Evolutionary conservation across 2,888 invertebrate genomes (phyloP), one percentile per base, ranked within the genome.

Genomic region (Apocheima hispidaria): DNA sequence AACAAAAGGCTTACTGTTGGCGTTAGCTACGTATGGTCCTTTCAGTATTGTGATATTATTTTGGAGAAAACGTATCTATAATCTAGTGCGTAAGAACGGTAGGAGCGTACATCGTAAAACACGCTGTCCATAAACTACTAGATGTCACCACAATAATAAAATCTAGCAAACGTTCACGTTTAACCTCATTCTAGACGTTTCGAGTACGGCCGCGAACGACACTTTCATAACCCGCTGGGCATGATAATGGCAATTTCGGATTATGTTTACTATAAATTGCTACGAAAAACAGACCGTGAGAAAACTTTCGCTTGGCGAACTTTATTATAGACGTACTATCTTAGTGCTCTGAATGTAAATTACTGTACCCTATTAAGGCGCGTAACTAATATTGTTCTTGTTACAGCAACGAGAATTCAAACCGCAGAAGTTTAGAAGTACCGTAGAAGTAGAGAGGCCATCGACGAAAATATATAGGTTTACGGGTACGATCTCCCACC

Each of bases 391-490:
- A 14, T 16, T 10, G 26, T 51, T 55, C 3, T 51, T 52, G 56
- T 90, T 88, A 63, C 88, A 96, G 94, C 96, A 95, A 91, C 88
- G 93, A 74, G 93, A 94, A 62, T 98, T 97, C 86, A 95, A 95
- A 74, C 96, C 98, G 48, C 94, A 95, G 72, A 96, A 96, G 86
- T 98, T 98, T 85, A 94, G 94, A 66, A 97, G 97, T 81, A 94
- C 95, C 46, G 95, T 99, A 56, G 98, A 98, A 92, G 98, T 98
- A 73, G 99, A 99, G 88, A 95, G 96, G 56, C 99, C 99, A 10
- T 98, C 98, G 74, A 98, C 98, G 63, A 98, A 98, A 92, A 97
- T 99, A 83, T 98, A 99, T 88, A 95, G 98, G 79, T 99, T 99
- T 87, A 96, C 97, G 78, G 99, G 99, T 59, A 96, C 96, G 67